A percentile compares a stretch with the other conserved stretches of the same genome.
phyloP scores from a whole-genome alignment of 2,797 vertebrate genomes.

The Gymnothorax reevesii region DNA sequence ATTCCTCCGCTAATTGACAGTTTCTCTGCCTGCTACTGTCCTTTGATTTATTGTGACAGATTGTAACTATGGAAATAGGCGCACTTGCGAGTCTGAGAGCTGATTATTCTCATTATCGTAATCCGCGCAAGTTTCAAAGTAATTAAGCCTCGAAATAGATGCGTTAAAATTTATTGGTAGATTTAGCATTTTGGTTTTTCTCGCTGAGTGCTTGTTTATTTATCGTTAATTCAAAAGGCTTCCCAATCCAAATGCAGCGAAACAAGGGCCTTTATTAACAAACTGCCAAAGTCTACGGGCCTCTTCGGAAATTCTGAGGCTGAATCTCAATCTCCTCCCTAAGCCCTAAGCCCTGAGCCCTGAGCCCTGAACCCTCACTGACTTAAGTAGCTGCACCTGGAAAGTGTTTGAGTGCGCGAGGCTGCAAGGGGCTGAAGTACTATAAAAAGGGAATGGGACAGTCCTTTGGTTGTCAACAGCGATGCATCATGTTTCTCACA shows the following conservation, averaged over 20 bases:
- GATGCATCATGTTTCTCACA: too few species aligned
- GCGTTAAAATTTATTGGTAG: not conserved
- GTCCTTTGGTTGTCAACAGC: too few species aligned
- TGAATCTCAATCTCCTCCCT: too few species aligned
- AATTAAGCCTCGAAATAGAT: not conserved
- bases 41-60: conserved; percentile 49
- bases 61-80: conserved; percentile 46
- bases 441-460: too few species aligned
- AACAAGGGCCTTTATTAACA: not conserved
- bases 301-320: not conserved
- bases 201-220: not conserved
- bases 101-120: conserved; percentile 6
- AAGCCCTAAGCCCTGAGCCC: too few species aligned
- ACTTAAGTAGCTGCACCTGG: too few species aligned
- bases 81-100: conserved; percentile 37
- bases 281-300: not conserved
- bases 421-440: too few species aligned
- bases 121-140: not conserved
- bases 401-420: too few species aligned
- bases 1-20: conserved; percentile 46
- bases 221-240: not conserved
- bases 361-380: too few species aligned
- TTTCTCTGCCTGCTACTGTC: conserved; percentile 42
- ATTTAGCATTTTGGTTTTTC: not conserved
- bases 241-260: not conserved